Conservation (phyloP, 92 coral and sea anemone genomes). For the Siderastrea siderea region DNA sequence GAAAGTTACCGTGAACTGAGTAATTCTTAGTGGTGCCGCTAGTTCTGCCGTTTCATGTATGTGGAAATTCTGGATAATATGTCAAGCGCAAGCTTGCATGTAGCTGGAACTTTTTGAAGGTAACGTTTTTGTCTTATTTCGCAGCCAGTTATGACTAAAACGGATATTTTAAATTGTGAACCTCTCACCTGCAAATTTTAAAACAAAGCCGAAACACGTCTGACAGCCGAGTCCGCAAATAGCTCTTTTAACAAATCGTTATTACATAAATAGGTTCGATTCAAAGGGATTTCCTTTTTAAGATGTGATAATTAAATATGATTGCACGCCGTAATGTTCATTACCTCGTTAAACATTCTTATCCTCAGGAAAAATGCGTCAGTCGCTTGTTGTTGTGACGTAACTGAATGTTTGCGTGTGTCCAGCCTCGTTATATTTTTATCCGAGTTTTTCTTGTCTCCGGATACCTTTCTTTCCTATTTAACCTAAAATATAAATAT, state of each 20-base stretch:
- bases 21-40: too few species aligned
- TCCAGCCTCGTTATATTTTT: not conserved
- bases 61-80: too few species aligned
- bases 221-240: not conserved
- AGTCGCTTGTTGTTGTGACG: slow-evolving; percentile 3
- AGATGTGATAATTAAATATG: not conserved
- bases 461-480: not conserved
- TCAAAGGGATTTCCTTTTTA: not conserved
- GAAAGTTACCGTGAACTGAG: too few species aligned
- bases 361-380: not conserved
- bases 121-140: not conserved
- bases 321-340: not conserved
- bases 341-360: not conserved
- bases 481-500: not conserved
- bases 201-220: not conserved
- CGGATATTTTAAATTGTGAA: not conserved
- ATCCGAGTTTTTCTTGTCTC: not conserved
- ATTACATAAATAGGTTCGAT: not conserved
- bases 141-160: not conserved
- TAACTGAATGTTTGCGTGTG: not conserved
- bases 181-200: not conserved
- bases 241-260: not conserved
- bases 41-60: too few species aligned
- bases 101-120: too few species aligned
- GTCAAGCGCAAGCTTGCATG: too few species aligned